Percentiles rank a stretch among this genome's conserved stretches.
Conservation (phyloP, 2,888 invertebrate species). For the Mylabris sibirica region DNA sequence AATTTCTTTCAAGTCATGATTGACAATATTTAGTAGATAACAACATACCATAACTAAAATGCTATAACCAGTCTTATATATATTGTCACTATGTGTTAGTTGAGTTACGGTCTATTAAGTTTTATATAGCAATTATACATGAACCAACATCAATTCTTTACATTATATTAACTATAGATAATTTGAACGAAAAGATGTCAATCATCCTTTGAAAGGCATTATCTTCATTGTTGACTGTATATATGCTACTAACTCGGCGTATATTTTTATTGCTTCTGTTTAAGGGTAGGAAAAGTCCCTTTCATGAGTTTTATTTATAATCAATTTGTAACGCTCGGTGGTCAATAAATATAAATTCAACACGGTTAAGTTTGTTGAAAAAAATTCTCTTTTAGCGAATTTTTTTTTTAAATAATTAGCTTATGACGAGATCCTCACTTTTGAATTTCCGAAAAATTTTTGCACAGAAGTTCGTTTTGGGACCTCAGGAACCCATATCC, state of each 20-base stretch:
- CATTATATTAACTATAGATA: constrained; percentile 13
- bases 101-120: constrained; percentile 9
- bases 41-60: constrained; percentile 11
- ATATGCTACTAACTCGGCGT: neutral
- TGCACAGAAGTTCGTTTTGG: no score
- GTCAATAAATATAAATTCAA: constrained; percentile 9
- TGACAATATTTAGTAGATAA: constrained; percentile 13
- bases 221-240: constrained; percentile 2
- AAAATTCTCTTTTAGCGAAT: no score
- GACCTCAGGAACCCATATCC: no score
- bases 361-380: neutral
- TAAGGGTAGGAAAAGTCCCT: constrained; percentile 11
- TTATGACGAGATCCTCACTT: no score
- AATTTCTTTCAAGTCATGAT: constrained; percentile 3
- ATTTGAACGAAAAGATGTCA: constrained; percentile 10
- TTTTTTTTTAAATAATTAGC: no score
- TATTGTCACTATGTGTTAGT: constrained; percentile 9
- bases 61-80: constrained; percentile 10
- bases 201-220: constrained; percentile 7
- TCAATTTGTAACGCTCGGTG: constrained; percentile 13
- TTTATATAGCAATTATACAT: constrained; percentile 4
- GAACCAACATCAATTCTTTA: constrained; percentile 9
- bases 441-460: no score
- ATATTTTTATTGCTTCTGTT: constrained; percentile 3
- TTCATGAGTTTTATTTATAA: constrained; percentile 10